A percentile compares a stretch with the other conserved stretches of the same genome.
Evolutionary conservation across 1,140 invertebrate species (phyloP).

Genomic region (Drosophila pseudoobscura): DNA sequence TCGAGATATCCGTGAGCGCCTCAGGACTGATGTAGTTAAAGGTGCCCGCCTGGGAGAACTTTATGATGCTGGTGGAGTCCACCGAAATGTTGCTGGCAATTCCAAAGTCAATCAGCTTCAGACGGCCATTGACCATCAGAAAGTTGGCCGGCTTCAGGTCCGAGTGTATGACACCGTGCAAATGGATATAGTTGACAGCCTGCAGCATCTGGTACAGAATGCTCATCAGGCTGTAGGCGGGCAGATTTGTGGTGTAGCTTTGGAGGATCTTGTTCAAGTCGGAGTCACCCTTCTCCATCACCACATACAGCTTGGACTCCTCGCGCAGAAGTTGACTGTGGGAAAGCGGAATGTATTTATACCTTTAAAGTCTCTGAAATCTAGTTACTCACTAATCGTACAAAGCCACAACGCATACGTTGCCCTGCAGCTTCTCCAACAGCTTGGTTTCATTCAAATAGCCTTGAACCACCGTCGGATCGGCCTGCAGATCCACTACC

Average conservation of each 20-base stretch:
- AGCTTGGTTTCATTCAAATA: constrained; percentile 96
- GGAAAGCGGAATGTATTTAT: background rate
- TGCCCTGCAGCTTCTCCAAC: constrained; percentile 92
- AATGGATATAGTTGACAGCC: constrained; percentile 95
- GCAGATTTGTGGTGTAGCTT: constrained; percentile 85
- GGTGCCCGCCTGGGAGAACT: constrained; percentile 92
- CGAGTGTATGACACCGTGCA: constrained; percentile 95
- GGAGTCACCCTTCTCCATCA: constrained; percentile 96
- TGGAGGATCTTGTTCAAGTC: constrained; percentile 93
- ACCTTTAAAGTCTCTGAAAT: background rate
- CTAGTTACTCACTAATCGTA: constrained; percentile 92
- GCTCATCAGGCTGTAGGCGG: constrained; percentile 90
- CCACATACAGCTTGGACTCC: constrained; percentile 89
- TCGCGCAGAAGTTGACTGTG: constrained; percentile 85
- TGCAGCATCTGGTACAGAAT: constrained; percentile 98
- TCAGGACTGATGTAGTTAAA: constrained; percentile 99
- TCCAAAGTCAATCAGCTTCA: constrained; percentile 99
- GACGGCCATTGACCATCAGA: constrained; percentile 91
- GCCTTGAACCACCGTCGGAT: constrained; percentile 88
- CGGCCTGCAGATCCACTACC: constrained; percentile 88
- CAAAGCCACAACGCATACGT: constrained; percentile 92
- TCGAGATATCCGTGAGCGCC: constrained; percentile 88
- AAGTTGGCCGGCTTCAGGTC: constrained; percentile 99
- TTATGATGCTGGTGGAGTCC: constrained; percentile 95
- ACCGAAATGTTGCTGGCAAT: constrained; percentile 95